Evolutionary conservation across 1,140 invertebrate genomes (phyloP).

Genomic region (Achroia grisella): DNA sequence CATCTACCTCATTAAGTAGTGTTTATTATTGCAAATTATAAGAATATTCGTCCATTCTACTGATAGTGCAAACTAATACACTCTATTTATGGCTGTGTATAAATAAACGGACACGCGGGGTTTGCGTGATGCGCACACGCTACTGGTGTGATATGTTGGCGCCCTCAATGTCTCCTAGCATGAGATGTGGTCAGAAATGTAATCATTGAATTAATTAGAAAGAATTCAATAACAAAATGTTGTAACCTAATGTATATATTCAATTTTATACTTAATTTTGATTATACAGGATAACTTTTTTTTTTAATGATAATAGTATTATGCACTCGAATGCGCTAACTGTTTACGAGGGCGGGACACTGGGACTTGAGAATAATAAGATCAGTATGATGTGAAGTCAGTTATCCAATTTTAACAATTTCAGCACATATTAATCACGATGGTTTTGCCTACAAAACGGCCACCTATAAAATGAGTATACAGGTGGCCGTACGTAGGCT

Average conservation of each 20-base stretch:
- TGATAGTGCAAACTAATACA: slow-evolving; percentile 28
- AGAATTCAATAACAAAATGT: neutral
- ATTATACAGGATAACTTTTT: neutral
- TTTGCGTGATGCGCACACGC: slow-evolving; percentile 46
- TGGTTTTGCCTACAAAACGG: no score
- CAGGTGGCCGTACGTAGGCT: no score
- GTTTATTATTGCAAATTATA: slow-evolving; percentile 29
- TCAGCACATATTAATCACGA: no score
- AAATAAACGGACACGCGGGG: slow-evolving; percentile 38
- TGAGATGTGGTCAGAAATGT: slow-evolving; percentile 14
- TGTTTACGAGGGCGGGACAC: no score
- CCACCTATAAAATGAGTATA: no score
- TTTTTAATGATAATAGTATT: no score
- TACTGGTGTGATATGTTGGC: slow-evolving; percentile 36
- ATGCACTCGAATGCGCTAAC: neutral
- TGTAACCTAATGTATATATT: no score
- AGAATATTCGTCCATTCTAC: slow-evolving; percentile 33
- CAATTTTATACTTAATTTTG: no score
- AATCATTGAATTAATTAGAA: slow-evolving; percentile 5
- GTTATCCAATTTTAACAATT: no score
- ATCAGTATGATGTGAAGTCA: no score
- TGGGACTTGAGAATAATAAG: no score
- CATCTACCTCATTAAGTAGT: slow-evolving; percentile 30
- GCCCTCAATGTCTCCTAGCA: slow-evolving; percentile 30
- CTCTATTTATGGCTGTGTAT: slow-evolving; percentile 24